Conservation (phyloP, 2,113 vertebrate genomes). For the Oplegnathus fasciatus region DNA sequence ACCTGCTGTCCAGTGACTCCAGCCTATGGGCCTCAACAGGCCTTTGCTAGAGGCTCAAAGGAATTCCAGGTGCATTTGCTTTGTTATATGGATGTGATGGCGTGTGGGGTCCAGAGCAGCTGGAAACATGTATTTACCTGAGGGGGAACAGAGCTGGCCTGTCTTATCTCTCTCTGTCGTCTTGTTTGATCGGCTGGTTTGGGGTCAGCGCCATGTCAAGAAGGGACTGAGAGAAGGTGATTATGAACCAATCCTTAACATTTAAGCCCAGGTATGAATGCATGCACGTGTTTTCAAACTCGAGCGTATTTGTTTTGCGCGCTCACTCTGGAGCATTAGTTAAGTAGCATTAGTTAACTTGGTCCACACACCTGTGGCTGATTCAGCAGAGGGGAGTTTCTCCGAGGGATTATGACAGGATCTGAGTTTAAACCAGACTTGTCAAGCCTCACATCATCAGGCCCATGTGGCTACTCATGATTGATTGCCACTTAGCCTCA, state of each 20-base stretch:
- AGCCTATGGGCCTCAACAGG: constrained; percentile 27
- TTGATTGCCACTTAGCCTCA: constrained; percentile 68
- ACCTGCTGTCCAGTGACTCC: constrained; percentile 20
- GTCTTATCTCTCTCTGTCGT: constrained; percentile 18
- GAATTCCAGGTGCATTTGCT: constrained; percentile 45
- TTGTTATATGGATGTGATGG: constrained; percentile 22
- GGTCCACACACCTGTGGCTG: constrained; percentile 56
- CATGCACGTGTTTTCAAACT: background rate
- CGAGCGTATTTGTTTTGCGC: background rate
- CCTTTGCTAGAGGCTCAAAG: constrained; percentile 27
- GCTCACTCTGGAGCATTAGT: constrained; percentile 1
- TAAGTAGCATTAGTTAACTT: constrained; percentile 21
- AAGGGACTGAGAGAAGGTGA: constrained; percentile 37
- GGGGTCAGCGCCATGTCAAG: constrained; percentile 54
- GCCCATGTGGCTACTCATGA: constrained; percentile 49
- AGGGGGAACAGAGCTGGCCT: constrained; percentile 22
- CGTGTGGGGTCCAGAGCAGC: constrained; percentile 57
- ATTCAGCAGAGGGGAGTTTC: constrained; percentile 39
- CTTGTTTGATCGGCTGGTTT: constrained; percentile 30
- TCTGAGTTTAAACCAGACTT: constrained; percentile 52
- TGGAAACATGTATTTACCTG: constrained; percentile 50
- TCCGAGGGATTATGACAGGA: constrained; percentile 61
- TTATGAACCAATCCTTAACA: constrained; percentile 37
- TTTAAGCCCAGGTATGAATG: background rate
- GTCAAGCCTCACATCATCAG: constrained; percentile 46